Evolutionary conservation across 2,113 vertebrate species (phyloP), one percentile per base, ranked within the genome.

Genomic region (Takifugu bimaculatus): DNA sequence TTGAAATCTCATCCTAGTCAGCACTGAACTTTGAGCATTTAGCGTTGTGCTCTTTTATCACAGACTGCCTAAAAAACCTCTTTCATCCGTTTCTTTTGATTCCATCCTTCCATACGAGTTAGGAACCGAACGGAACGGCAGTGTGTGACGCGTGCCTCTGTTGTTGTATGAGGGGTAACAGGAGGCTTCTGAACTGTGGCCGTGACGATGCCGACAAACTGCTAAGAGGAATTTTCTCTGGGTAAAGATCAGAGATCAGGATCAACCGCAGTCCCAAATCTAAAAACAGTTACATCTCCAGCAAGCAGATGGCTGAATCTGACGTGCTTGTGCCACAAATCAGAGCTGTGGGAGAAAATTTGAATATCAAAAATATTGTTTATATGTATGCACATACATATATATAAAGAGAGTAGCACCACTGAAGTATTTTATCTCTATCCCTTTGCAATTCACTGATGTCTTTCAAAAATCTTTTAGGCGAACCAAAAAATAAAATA

Each of bases 1-100:
- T 77, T 60, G 56, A 77, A 60, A 44, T 60, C 53, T 81, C 82
- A 79, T 77, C 69, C 32, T 55, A 62, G 76, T 79, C 73, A 74
- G 69, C 72, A 62, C 72, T 72, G 73, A 77, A 28, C 63, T 57
- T 67, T 72, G 47, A 65, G 58, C 74, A 57, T 67, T 78, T 76
- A 60, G 63, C 58, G n/a, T 56, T 2, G 12, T 43, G 52, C 72
- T 79, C 54, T 64, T 59, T 71, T 55, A 57, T 57, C 60, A 25
- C 66, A 29, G 59, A 55, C 56, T 59, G 49, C 65, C 62, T 65
- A 47, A 68, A 20, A 55, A 65, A 72, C 32, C 57, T 48, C 27
- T 61, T 64, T 58, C 50, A 57, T 70, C 52, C 10, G 25, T 57
- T 4, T 11, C 67, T 72, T 54, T 28, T 62, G 61, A 62, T 45